Conservation (phyloP, 2,888 invertebrate genomes). For the Catocala sponsa region DNA sequence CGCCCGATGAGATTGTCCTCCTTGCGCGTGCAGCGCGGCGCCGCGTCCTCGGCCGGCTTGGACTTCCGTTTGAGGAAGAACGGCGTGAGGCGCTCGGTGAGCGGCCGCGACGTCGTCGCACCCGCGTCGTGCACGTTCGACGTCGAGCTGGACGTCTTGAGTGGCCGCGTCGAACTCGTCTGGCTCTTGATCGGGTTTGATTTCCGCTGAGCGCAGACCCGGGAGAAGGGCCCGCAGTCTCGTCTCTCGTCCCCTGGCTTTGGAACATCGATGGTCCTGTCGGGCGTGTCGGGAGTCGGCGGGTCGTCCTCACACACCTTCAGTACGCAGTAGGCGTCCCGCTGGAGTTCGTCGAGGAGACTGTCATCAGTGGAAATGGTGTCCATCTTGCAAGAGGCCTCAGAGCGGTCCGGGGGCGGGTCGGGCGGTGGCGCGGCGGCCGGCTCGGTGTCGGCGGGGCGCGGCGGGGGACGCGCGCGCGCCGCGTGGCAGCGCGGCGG, state of each 20-base stretch:
- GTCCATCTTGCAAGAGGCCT: conserved; percentile 76
- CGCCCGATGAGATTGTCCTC: conserved; percentile 81
- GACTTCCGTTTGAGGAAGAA: conserved; percentile 82
- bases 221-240: conserved; percentile 72
- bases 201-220: conserved; percentile 79
- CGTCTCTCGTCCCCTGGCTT: conserved; percentile 49
- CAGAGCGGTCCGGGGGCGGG: conserved; percentile 68
- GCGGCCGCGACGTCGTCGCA: conserved; percentile 68
- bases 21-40: conserved; percentile 61
- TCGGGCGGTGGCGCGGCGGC: conserved; percentile 87
- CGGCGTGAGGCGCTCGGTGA: conserved; percentile 81
- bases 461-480: conserved; percentile 55
- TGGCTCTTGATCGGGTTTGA: conserved; percentile 81
- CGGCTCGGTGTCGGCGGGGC: conserved; percentile 83
- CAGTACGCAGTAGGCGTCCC: conserved; percentile 77
- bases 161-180: conserved; percentile 63
- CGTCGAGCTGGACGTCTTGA: conserved; percentile 81
- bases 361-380: conserved; percentile 77
- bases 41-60: conserved; percentile 69
- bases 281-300: conserved; percentile 37
- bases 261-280: conserved; percentile 41
- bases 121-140: conserved; percentile 82
- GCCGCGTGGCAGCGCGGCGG: conserved; percentile 62
- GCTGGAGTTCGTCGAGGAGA: conserved; percentile 78
- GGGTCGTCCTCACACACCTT: conserved; percentile 80